phyloP scores from a whole-genome alignment of 2,797 vertebrate species.

The Sebastes nivosus region DNA sequence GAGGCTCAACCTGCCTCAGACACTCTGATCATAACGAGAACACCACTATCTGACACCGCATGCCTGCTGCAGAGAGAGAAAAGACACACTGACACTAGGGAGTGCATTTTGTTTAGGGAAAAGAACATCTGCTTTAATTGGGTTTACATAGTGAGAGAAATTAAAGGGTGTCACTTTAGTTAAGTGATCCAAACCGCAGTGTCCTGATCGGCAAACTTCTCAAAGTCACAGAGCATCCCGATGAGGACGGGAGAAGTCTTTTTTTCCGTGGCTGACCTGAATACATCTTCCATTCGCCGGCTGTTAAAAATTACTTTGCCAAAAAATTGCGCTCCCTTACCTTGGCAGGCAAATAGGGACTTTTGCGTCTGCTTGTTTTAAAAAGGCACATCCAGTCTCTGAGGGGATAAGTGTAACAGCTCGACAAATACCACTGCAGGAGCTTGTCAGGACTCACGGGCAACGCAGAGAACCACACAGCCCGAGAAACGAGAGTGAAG shows the following conservation, averaged over 20 bases:
- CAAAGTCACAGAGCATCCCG: constrained; percentile 7
- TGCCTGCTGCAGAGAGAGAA: constrained; percentile 16
- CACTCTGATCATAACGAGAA: constrained; percentile 47
- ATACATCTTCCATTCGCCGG: constrained; percentile 36
- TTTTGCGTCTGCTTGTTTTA: constrained; percentile 45
- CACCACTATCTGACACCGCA: constrained; percentile 23
- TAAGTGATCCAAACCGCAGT: neutral
- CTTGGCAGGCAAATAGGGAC: constrained; percentile 44
- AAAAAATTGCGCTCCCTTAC: constrained; percentile 9
- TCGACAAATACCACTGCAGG: constrained; percentile 49
- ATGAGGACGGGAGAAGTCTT: constrained; percentile 10
- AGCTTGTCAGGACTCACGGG: constrained; percentile 42
- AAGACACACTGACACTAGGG: constrained; percentile 13
- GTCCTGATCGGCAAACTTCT: neutral
- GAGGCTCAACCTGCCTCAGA: constrained; percentile 49
- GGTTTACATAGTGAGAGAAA: neutral
- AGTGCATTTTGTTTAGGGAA: neutral
- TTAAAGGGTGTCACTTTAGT: neutral
- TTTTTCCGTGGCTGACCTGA: constrained; percentile 41
- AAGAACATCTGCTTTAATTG: constrained; percentile 26
- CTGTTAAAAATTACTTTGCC: constrained; percentile 37
- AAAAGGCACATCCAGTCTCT: constrained; percentile 49
- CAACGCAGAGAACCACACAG: constrained; percentile 26
- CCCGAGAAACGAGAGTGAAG: constrained; percentile 27
- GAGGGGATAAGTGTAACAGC: constrained; percentile 49